Evolutionary conservation across 2,797 vertebrate genomes (phyloP), one percentile per base, ranked within the genome.

Genomic region (Rhincodon typus): DNA sequence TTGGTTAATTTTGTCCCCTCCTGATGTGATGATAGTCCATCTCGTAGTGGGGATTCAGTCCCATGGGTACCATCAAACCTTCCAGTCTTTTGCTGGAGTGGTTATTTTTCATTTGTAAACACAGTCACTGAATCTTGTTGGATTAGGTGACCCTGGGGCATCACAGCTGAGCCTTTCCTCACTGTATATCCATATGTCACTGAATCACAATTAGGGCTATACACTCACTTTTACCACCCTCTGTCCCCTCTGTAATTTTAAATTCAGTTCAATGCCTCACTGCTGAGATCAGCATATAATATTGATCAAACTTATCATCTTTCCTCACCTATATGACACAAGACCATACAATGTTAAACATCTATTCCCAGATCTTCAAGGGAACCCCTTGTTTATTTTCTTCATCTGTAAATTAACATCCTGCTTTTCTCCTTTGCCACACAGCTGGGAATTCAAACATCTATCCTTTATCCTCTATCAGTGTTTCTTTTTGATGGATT

Each of bases 81-180:
- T 42, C 90, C n/a, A 67, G 90, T 25, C 62, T 66, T 23, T 93
- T 93, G 62, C n/a, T 8, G 62, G 38, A 46, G 42, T 84, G 82
- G 38, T 23, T 84, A 46, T 46, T 84, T 46, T 84, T 84, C 82
- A 46, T 69, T n/a, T 93, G 66, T 69, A 10, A 69, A 67, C n/a
- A 17, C 62, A 69, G 66, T 38, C 90, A 69, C 38, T 93, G 66
- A 12, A 42, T 93, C 90, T 42, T 69, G 62, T 42, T n/a, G 38
- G n/a, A 93, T 69, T 42, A 93, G 38, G 67, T 69, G 62, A 42
- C 90, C n/a, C 90, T 12, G 21, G 62, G 62, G 17, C 90, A 93
- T 93, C 90, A 42, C 62, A 93, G 34, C 90, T 93, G 62, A 42
- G n/a, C 62, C 34, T 93, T 67, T 38, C 57, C 90, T 93, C 90